Conservation (phyloP, 2,888 invertebrate species). For the Mythimna pallens region DNA sequence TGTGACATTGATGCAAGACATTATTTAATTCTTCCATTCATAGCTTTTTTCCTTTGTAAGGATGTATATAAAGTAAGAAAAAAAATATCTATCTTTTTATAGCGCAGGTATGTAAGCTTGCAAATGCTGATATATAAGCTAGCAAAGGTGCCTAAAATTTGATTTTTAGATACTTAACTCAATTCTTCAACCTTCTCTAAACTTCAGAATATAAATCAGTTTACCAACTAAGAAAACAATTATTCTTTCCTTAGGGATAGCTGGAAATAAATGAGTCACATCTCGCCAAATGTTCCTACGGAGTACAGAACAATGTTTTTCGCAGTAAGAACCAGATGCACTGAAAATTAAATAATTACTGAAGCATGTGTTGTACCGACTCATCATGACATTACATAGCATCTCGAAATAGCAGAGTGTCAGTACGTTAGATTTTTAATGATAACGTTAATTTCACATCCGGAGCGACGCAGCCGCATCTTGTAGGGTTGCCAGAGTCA, state of each 20-base stretch:
- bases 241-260: conserved; percentile 17
- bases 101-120: no score
- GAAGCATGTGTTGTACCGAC: conserved; percentile 20
- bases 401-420: conserved; percentile 57
- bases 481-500: conserved; percentile 50
- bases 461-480: conserved; percentile 42
- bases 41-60: neutral
- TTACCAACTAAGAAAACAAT: conserved; percentile 21
- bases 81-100: no score
- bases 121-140: no score
- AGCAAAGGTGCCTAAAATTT: no score
- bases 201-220: neutral
- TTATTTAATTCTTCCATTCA: neutral
- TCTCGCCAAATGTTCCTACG: neutral
- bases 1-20: neutral
- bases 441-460: conserved; percentile 64
- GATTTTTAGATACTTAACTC: no score
- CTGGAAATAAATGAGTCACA: conserved; percentile 45
- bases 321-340: conserved; percentile 43
- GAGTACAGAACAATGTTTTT: conserved; percentile 26
- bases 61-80: neutral
- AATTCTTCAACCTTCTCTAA: neutral
- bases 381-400: conserved; percentile 34
- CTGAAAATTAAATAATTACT: conserved; percentile 51
- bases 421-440: conserved; percentile 65